Conservation (phyloP, 1,140 invertebrate species). For the Zaprionus capensis region DNA sequence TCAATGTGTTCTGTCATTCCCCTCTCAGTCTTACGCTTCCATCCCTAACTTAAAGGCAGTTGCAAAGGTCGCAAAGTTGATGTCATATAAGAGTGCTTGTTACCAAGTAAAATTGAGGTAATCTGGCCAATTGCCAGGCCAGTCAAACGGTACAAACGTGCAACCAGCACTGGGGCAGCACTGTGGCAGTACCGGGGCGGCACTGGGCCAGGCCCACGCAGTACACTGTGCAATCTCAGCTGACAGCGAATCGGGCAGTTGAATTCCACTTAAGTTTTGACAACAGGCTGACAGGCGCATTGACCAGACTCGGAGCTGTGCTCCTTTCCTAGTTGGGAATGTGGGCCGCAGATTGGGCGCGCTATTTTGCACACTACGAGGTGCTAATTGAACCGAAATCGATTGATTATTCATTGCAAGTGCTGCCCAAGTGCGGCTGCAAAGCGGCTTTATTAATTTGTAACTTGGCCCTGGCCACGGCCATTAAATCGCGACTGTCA, state of each 20-base stretch:
- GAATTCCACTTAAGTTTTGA: constrained; percentile 76
- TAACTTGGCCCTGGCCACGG: constrained; percentile 68
- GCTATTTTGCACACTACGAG: constrained; percentile 82
- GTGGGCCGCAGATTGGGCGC: constrained; percentile 52
- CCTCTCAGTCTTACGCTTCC: background rate
- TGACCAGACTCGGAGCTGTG: constrained; percentile 27
- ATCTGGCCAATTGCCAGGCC: constrained; percentile 21
- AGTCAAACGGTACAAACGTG: background rate
- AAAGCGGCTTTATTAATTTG: constrained; percentile 59
- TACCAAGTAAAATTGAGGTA: constrained; percentile 11
- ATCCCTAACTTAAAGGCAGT: constrained; percentile 24
- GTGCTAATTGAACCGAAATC: constrained; percentile 82
- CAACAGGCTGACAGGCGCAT: constrained; percentile 67
- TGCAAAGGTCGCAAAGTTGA: constrained; percentile 19
- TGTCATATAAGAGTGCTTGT: constrained; percentile 22
- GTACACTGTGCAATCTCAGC: background rate
- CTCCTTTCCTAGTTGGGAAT: background rate
- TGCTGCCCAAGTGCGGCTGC: constrained; percentile 22
- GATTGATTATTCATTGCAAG: constrained; percentile 78
- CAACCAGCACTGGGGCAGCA: background rate
- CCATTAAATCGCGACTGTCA: constrained; percentile 84
- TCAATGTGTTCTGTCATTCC: constrained; percentile 1
- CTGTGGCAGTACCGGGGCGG: no score
- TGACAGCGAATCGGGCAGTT: constrained; percentile 22
- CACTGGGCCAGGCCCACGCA: constrained; percentile 32